A percentile compares a stretch with the other conserved stretches of the same genome.
These are phyloP conservation scores for Coelogynopora nodosa DNA, from an alignment of 2,888 invertebrate species.

Conservation along the genomic window DNA sequence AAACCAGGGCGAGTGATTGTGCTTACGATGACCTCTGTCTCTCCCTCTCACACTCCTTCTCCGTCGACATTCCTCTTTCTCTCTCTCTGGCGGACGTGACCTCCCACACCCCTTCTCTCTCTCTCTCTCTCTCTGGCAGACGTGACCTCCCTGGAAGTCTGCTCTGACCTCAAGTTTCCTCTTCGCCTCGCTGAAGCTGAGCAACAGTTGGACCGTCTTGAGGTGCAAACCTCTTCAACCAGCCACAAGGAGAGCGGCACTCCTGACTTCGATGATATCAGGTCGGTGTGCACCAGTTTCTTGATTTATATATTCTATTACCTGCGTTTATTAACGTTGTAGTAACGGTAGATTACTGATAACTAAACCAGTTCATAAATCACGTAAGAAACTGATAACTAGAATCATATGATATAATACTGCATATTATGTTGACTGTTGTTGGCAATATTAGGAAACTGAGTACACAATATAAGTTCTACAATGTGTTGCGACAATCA, in stretches of 20 bases:
- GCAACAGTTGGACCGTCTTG: background rate
- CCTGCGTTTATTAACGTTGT: background rate
- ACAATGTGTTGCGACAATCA: too few species aligned
- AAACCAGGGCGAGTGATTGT: too few species aligned
- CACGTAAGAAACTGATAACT: too few species aligned
- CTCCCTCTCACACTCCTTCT: background rate
- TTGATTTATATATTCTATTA: background rate
- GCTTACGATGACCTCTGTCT: background rate
- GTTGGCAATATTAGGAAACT: too few species aligned
- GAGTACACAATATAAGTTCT: too few species aligned
- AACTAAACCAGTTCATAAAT: too few species aligned
- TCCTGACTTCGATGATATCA: background rate
- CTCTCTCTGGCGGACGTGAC: background rate
- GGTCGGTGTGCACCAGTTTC: too few species aligned
- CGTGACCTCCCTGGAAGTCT: background rate
- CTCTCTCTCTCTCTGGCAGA: background rate
- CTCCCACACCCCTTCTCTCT: background rate
- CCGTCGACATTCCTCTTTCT: background rate
- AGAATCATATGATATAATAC: too few species aligned
- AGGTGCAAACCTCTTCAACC: background rate
- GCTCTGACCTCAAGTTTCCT: background rate
- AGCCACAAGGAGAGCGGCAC: background rate
- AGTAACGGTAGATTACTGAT: background rate
- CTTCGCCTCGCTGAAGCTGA: background rate
- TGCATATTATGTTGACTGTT: too few species aligned